These are phyloP conservation scores for Threskiornis aethiopicus DNA, from an alignment of 2,797 vertebrate genomes.

Conservation along the genomic window DNA sequence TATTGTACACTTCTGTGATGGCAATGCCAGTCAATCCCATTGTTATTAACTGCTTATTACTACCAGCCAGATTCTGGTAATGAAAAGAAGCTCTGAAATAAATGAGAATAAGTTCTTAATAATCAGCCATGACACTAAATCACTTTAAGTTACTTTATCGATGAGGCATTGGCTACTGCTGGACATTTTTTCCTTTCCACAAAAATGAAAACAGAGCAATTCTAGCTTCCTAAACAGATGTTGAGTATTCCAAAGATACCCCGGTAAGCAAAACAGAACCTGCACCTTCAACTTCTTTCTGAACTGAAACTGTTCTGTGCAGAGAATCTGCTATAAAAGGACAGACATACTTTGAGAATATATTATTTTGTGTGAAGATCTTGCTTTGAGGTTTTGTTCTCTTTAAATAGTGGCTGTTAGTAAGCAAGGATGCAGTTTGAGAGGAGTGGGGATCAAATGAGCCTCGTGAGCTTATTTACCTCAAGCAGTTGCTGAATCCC, in stretches of 20 bases:
- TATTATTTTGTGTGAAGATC: not conserved
- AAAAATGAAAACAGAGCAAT: constrained; percentile 16
- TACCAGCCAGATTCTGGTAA: not conserved
- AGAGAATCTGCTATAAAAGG: not conserved
- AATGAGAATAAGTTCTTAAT: not conserved
- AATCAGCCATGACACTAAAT: not conserved
- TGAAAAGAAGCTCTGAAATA: not conserved
- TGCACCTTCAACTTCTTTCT: not conserved
- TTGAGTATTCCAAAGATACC: not conserved
- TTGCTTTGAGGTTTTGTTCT: not conserved
- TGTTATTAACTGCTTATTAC: not conserved
- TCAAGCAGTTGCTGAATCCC: constrained; percentile 29
- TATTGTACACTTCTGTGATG: no score
- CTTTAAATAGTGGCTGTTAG: constrained; percentile 1
- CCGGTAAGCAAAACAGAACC: not conserved
- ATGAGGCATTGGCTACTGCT: not conserved
- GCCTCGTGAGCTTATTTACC: constrained; percentile 13
- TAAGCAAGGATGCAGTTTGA: not conserved
- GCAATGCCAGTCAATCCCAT: not conserved
- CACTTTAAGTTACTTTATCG: not conserved
- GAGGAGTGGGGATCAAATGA: not conserved
- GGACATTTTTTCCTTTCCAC: not conserved
- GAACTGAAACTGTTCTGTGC: not conserved
- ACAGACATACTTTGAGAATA: not conserved
- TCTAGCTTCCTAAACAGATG: not conserved